Evolutionary conservation across 2,888 invertebrate genomes (phyloP).

Genomic region (Tuta absoluta): DNA sequence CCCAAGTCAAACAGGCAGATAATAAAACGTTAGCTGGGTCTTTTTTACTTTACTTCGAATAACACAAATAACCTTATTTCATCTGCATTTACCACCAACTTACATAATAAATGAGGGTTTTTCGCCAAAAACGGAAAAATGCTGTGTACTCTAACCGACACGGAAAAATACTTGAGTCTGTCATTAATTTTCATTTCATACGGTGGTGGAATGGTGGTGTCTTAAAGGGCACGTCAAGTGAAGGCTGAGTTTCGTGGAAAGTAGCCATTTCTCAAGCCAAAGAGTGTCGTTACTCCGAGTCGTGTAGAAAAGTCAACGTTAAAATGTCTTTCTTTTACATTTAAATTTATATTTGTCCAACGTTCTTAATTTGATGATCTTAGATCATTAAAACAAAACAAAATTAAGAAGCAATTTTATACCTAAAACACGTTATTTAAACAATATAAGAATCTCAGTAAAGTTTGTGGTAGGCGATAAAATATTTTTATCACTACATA

Average conservation of each 20-base stretch:
- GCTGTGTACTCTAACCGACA: conserved; percentile 79
- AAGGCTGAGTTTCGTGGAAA: background rate
- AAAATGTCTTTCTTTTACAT: no score
- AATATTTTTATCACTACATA: no score
- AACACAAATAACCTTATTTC: conserved; percentile 17
- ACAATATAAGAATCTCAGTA: no score
- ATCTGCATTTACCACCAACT: conserved; percentile 52
- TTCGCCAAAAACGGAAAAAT: conserved; percentile 76
- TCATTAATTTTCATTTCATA: conserved; percentile 79
- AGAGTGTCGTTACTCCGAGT: no score
- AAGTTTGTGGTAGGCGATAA: no score
- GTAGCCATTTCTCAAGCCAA: background rate
- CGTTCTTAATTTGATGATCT: no score
- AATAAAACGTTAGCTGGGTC: conserved; percentile 19
- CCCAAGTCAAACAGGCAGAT: conserved; percentile 19
- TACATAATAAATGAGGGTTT: conserved; percentile 77
- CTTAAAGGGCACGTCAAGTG: conserved; percentile 38
- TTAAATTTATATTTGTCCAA: no score
- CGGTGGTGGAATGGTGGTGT: conserved; percentile 71
- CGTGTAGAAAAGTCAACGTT: no score
- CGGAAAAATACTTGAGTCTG: conserved; percentile 77
- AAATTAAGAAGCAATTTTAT: no score
- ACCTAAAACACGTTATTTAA: no score
- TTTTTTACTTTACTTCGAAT: conserved; percentile 4
- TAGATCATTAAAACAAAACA: no score